Percentiles rank a stretch among this genome's conserved stretches.
Evolutionary conservation across 1,140 invertebrate genomes (phyloP).

Genomic region (Aphidius ervi): DNA sequence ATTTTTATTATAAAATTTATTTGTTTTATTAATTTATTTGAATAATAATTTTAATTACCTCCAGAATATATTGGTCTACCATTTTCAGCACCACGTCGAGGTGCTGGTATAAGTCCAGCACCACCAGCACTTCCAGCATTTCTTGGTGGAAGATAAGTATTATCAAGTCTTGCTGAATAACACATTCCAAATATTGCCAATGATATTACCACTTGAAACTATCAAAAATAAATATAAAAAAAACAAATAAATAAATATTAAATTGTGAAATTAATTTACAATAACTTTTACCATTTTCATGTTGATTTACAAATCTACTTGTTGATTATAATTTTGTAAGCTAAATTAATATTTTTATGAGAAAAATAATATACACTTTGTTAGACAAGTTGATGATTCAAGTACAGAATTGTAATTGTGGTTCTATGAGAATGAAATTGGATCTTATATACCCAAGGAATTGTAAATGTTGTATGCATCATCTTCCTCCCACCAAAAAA

Average conservation of each 20-base stretch:
- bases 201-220: slow-evolving; percentile 30
- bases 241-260: neutral
- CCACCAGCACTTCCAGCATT: slow-evolving; percentile 55
- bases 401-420: slow-evolving; percentile 20
- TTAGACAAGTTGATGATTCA: neutral
- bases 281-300: neutral
- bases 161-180: slow-evolving; percentile 56
- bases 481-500: slow-evolving; percentile 37
- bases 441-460: slow-evolving; percentile 34
- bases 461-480: slow-evolving; percentile 25
- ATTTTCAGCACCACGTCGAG: slow-evolving; percentile 29
- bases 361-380: slow-evolving; percentile 3
- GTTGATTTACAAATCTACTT: neutral
- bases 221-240: slow-evolving; percentile 9
- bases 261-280: neutral
- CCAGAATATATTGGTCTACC: slow-evolving; percentile 27
- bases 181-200: slow-evolving; percentile 33
- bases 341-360: neutral
- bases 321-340: neutral
- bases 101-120: slow-evolving; percentile 44
- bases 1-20: no score
- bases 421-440: slow-evolving; percentile 19
- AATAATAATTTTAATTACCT: slow-evolving; percentile 15
- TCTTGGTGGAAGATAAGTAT: slow-evolving; percentile 60
- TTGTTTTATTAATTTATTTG: no score